Evolutionary conservation across 1,140 invertebrate species (phyloP).

Genomic region (Cotesia vestalis): DNA sequence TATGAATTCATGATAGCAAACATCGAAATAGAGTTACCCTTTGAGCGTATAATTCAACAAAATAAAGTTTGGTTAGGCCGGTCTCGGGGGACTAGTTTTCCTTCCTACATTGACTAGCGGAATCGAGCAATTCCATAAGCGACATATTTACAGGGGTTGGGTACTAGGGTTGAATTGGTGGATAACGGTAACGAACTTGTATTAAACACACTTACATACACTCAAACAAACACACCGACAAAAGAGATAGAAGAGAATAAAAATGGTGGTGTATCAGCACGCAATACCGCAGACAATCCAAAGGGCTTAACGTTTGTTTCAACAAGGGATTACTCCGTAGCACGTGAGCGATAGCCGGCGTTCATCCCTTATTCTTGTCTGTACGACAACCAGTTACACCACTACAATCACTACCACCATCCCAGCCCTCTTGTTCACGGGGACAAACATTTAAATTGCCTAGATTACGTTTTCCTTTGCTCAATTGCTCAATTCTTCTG

Average conservation of each 20-base stretch:
- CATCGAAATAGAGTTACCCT: no score
- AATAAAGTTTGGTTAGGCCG: no score
- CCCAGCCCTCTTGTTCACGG: constrained; percentile 24
- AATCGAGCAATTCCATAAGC: neutral
- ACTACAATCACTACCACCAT: no score
- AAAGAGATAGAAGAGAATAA: neutral
- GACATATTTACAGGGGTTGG: constrained; percentile 1
- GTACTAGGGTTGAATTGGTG: constrained; percentile 1
- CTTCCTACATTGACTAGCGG: no score
- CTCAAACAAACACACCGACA: neutral
- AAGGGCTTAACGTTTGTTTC: constrained; percentile 58
- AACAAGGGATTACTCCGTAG: constrained; percentile 56
- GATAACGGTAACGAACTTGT: constrained; percentile 14
- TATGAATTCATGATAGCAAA: no score
- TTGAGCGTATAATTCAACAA: no score
- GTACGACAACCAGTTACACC: no score
- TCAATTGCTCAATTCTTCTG: neutral
- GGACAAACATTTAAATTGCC: constrained; percentile 58
- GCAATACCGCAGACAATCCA: constrained; percentile 56
- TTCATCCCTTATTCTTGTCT: constrained; percentile 27
- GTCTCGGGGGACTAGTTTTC: no score
- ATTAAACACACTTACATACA: neutral
- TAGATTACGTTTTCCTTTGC: constrained; percentile 44
- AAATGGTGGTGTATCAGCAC: constrained; percentile 42
- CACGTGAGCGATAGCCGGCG: constrained; percentile 40